Evolutionary conservation across 2,113 vertebrate species (phyloP), one percentile per base, ranked within the genome.

Genomic region (Paratilapia polleni): DNA sequence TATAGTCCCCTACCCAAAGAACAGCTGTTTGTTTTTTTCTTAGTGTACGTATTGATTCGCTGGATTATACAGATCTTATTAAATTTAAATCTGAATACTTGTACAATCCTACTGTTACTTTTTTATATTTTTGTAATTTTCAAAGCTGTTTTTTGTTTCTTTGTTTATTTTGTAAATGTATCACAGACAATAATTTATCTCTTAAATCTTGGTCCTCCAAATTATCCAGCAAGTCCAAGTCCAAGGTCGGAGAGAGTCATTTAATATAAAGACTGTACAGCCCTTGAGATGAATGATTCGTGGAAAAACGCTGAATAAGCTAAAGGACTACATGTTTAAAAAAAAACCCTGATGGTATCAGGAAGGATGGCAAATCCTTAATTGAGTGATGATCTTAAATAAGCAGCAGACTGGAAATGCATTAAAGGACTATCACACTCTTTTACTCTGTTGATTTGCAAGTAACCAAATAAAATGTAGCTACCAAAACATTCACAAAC

Each of bases 301-400:
- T 49, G 47, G 6, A 49, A 49, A 47, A 4, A 13, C 13, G 4
- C 43, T 15, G 43, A 47, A 47, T 47, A 4, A 5, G 43, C 0
- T 47, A 49, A 17, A 49, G 17, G 24, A 34, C 7, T 54, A 86
- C 66, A 70, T n/a, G 22, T 13, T 22, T 58, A 3, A 26, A 64
- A 38, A 60, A 64, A 62, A 81, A 43, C 24, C 47, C 34, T 34
- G 15, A 61, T 60, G 75, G 56, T 62, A 62, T 47, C 79, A 83
- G 52, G 43, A 60, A 73, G 15, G 31, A 26, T 0, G 19, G 43
- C 59, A 36, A 57, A 87, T 84, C 78, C 59, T 63, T 66, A 81
- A 87, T 84, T 81, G 31, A 73, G 79, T 81, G 47, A 78, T 11
- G 41, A 73, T 89, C 90, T 91, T 93, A 92, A 94, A 91, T 92